Conservation (phyloP, 2,888 invertebrate species). For the Sesia bembeciformis region DNA sequence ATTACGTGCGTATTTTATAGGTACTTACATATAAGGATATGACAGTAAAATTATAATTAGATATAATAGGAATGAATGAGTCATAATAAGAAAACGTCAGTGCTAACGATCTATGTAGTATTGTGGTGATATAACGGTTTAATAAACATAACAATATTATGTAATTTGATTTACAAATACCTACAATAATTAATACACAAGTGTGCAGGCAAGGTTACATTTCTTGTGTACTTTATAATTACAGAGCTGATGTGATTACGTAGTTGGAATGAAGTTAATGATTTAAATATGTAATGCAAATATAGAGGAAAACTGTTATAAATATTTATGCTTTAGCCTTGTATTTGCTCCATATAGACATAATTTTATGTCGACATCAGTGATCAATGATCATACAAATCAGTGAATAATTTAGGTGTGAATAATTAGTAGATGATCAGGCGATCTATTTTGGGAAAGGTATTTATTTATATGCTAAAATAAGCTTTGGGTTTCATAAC, state of each 20-base stretch:
- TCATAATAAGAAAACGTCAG: constrained; percentile 19
- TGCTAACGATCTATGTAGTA: constrained; percentile 15
- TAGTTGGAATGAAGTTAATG: constrained; percentile 28
- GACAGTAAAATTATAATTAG: neutral
- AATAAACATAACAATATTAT: constrained; percentile 13
- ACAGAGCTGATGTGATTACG: constrained; percentile 47
- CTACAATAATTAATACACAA: constrained; percentile 22
- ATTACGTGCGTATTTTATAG: neutral
- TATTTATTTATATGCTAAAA: too few relatives aligned
- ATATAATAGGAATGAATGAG: constrained; percentile 20
- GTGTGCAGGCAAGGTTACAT: constrained; percentile 54
- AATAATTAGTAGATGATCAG: too few relatives aligned
- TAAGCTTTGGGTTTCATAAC: too few relatives aligned
- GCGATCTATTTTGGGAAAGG: too few relatives aligned
- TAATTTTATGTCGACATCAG: too few relatives aligned
- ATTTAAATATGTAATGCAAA: constrained; percentile 16
- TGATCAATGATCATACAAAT: too few relatives aligned
- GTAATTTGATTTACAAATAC: constrained; percentile 7
- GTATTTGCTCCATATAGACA: neutral
- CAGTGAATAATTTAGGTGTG: too few relatives aligned
- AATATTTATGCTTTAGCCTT: constrained; percentile 1
- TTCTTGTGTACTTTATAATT: constrained; percentile 31
- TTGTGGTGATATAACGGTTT: constrained; percentile 31
- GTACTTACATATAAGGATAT: neutral
- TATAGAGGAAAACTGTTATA: constrained; percentile 15